These are phyloP conservation scores for Dolichallabes microphthalmus DNA, from an alignment of 2,113 vertebrate genomes.

Conservation along the genomic window DNA sequence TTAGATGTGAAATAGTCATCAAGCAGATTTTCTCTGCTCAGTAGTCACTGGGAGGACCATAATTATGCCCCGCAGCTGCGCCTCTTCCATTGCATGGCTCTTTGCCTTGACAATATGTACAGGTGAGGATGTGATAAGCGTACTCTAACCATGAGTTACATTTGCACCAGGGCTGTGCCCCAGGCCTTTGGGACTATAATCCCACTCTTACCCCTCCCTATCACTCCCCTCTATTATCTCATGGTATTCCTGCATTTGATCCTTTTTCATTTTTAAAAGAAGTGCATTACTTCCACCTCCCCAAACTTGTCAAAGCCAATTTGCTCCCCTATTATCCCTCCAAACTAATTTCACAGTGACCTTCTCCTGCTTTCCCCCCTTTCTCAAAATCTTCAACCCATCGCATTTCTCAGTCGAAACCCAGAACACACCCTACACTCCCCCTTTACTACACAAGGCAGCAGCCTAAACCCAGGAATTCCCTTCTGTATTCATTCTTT, in stretches of 20 bases:
- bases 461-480: slow-evolving; percentile 11
- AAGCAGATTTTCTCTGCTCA: slow-evolving; percentile 27
- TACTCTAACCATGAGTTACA: slow-evolving; percentile 17
- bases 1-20: slow-evolving; percentile 27
- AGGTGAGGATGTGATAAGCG: slow-evolving; percentile 42
- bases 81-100: slow-evolving; percentile 41
- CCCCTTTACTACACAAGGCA: slow-evolving; percentile 54
- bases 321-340: slow-evolving; percentile 78
- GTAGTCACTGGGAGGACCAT: slow-evolving; percentile 23
- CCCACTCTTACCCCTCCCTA: slow-evolving; percentile 43
- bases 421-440: slow-evolving; percentile 69
- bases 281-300: slow-evolving; percentile 78
- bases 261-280: slow-evolving; percentile 73
- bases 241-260: slow-evolving; percentile 73
- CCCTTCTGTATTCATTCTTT: slow-evolving; percentile 19
- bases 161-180: slow-evolving; percentile 44
- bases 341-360: slow-evolving; percentile 74
- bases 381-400: slow-evolving; percentile 61
- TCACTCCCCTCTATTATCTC: slow-evolving; percentile 75
- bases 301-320: slow-evolving; percentile 83
- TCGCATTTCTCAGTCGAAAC: slow-evolving; percentile 66
- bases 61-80: slow-evolving; percentile 48
- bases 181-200: slow-evolving; percentile 53
- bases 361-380: slow-evolving; percentile 62
- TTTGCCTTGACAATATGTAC: slow-evolving; percentile 55